Base-by-base conservation (phyloP, 2,888 invertebrate species). In the Dexiosoma caninum region DNA sequence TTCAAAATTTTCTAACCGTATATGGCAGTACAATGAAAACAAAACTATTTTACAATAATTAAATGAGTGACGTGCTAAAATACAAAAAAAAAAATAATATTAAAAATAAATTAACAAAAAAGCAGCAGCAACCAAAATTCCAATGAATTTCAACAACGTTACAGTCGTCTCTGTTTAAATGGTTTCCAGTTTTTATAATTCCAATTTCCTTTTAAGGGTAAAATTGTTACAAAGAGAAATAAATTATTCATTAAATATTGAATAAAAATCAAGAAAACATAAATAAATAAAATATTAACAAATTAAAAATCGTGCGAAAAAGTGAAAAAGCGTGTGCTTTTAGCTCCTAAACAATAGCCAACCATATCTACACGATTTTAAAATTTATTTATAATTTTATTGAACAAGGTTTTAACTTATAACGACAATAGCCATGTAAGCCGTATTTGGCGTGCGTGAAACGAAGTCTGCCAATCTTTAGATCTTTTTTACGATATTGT, bases 271-370 rank as follows among this genome's bases (percentile, higher is more conserved):
- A 30, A 62, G 16, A 40, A 66, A 55, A 64, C 16, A 55, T 27
- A 66, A 42, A 78, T 35, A 62, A 76, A 40, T 40, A 49, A 67
- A 57, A 62, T 75, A 53, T 57, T 55, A 55, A 64, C 62, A 80
- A 77, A 71, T 74, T 64, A 53, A 12, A 72, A 81, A 78, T 81
- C 81, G 81, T 81, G 81, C 72, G 81, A 81, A 81, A 69, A 74
- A 57, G 57, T 66, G 35, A 44, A 57, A 76, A 77, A 77, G 66
- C 71, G 80, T 77, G 80, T 60, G 71, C 67, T 77, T 64, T 59
- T 19, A 66, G 1, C 2, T 49, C 16, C 5, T 3, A 37, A 44
- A 59, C 62, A 60, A 51, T 40, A 27, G 14, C 37, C 62, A 42
- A 66, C 12, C 40, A 49, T 55, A 64, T 8, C 76, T 72, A 77